Base-by-base conservation (phyloP, 2,888 invertebrate genomes). In the Barypeithes pellucidus region DNA sequence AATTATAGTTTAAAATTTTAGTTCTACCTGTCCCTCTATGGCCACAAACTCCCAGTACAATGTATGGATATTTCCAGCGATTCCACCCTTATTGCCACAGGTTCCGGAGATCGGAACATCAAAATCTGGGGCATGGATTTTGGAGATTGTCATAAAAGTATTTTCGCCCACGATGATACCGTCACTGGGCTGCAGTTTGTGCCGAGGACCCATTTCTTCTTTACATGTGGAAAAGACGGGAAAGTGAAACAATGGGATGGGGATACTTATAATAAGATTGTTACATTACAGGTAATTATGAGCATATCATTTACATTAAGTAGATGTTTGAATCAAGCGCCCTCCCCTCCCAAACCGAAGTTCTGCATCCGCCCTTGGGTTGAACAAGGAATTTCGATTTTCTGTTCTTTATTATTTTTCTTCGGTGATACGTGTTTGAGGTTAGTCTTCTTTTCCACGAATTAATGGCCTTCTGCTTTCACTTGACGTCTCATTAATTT, bases 121-220 rank as follows among this genome's bases (percentile, higher is more conserved):
- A 98, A 98, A 88, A 93, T 99, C 75, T 99, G 99, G 99, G 99
- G 99, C 39, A 90, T 99, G 87, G 98, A 99, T 87, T 99, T 97
- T 85, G 99, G 99, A n/a, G 98, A 99, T 85, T 98, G 98, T 80
- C 98, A 97, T 87, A 92, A 92, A 81, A 97, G 97, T 0, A 89
- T 99, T 78, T 96, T 98, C 85, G 98, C 98, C 0, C 99, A 99
- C 85, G 97, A 98, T 81, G 97, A 98, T 85, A 95, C 97, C 0
- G 92, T 99, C 9, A 97, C 96, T 72, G 91, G 94, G 36, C 84
- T 99, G 36, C 91, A 93, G 81, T 99, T 99, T 84, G 91, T 98
- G 18, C 94, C 96, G 0, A 92, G 90, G 79, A 98, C 97, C 3
- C 98, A 98, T 85, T 91, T 96, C 84, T 93, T 99, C 84, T 98